A percentile compares a stretch with the other conserved stretches of the same genome.
Conservation (phyloP, 2,888 invertebrate genomes). For the Zhengitettix transpicula region DNA sequence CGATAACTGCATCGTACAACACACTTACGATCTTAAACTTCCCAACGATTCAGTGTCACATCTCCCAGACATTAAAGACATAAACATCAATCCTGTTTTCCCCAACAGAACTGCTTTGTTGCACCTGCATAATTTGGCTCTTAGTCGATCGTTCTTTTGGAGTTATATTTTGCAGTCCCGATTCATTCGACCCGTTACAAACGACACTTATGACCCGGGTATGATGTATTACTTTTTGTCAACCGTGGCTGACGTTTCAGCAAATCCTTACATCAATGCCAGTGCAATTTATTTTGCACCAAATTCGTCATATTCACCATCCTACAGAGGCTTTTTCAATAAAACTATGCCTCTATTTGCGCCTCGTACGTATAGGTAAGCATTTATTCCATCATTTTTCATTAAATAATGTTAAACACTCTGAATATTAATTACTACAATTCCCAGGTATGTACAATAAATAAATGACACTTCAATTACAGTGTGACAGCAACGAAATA, state of each 20-base stretch:
- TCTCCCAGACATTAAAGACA: constrained; percentile 80
- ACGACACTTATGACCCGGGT: constrained; percentile 89
- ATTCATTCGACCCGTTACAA: constrained; percentile 76
- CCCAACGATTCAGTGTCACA: constrained; percentile 78
- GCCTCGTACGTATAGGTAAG: constrained; percentile 61
- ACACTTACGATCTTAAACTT: constrained; percentile 66
- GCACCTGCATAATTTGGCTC: constrained; percentile 91
- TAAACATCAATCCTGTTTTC: constrained; percentile 85
- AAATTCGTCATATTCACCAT: constrained; percentile 85
- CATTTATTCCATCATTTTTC: too few species aligned
- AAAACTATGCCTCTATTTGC: constrained; percentile 89
- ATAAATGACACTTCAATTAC: too few species aligned
- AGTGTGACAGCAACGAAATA: too few species aligned
- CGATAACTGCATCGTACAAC: constrained; percentile 82
- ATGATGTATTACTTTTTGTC: constrained; percentile 97
- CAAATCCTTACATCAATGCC: constrained; percentile 81
- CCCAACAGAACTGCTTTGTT: constrained; percentile 85
- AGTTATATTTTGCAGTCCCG: constrained; percentile 83
- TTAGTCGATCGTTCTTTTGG: constrained; percentile 90
- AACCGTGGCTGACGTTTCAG: constrained; percentile 84
- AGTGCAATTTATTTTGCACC: constrained; percentile 89
- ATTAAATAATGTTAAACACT: too few species aligned
- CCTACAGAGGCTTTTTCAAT: constrained; percentile 90
- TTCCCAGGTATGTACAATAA: too few species aligned
- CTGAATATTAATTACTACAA: too few species aligned